These are phyloP conservation scores for Drosophila seguyi DNA, from an alignment of 1,140 invertebrate genomes.

Conservation along the genomic window DNA sequence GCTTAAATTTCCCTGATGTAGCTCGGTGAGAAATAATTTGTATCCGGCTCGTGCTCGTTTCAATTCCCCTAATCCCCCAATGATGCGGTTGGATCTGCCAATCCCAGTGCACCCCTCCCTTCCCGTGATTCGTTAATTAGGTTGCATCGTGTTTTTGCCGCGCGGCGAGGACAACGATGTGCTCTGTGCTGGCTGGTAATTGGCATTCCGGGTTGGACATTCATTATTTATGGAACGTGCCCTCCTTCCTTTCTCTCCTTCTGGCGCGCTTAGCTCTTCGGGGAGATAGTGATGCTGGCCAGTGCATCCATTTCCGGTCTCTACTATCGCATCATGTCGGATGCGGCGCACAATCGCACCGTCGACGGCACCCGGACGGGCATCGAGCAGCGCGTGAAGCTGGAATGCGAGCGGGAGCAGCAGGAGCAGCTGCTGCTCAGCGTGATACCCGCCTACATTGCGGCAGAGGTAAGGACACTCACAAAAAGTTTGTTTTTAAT, in stretches of 20 bases:
- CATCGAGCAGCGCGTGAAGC: constrained; percentile 95
- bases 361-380: constrained; percentile 95
- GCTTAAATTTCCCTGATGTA: background rate
- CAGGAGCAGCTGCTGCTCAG: constrained; percentile 96
- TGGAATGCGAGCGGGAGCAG: constrained; percentile 96
- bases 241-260: background rate
- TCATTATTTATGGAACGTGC: constrained; percentile 43
- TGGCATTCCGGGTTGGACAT: constrained; percentile 29
- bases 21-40: constrained; percentile 28
- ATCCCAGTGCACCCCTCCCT: background rate
- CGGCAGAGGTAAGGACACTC: constrained; percentile 60
- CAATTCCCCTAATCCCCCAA: constrained; percentile 15
- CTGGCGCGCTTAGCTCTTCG: constrained; percentile 87
- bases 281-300: constrained; percentile 91
- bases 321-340: constrained; percentile 94
- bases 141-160: constrained; percentile 41
- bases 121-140: constrained; percentile 35
- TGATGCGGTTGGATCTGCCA: constrained; percentile 16
- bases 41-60: constrained; percentile 8
- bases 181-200: constrained; percentile 26
- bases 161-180: constrained; percentile 18
- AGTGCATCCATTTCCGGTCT: constrained; percentile 92
- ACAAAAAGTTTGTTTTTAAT: background rate
- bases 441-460: constrained; percentile 94
- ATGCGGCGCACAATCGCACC: constrained; percentile 92